Conservation (phyloP, 2,888 invertebrate species). For the Drosophila parthenogenetica region DNA sequence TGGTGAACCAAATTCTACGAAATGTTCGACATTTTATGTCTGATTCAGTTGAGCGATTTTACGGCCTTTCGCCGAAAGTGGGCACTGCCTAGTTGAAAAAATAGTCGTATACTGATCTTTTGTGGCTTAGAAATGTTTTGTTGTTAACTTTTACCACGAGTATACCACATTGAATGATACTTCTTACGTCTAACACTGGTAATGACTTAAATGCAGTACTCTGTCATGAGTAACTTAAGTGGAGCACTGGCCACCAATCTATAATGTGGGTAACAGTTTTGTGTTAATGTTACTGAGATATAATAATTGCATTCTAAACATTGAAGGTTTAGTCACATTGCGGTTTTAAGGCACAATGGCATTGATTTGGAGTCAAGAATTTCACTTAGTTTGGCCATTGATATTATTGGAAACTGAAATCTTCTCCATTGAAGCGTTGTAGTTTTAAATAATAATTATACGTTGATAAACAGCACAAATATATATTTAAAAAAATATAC, state of each 20-base stretch:
- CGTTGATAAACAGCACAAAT: neutral
- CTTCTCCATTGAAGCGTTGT: slow-evolving; percentile 37
- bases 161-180: slow-evolving; percentile 14
- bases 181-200: slow-evolving; percentile 7
- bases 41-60: slow-evolving; percentile 73
- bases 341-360: slow-evolving; percentile 4
- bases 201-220: slow-evolving; percentile 17
- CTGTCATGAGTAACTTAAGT: slow-evolving; percentile 51
- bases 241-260: slow-evolving; percentile 1
- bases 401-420: slow-evolving; percentile 7
- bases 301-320: slow-evolving; percentile 17
- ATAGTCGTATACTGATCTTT: slow-evolving; percentile 27
- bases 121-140: slow-evolving; percentile 37
- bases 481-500: neutral
- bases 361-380: slow-evolving; percentile 5
- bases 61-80: slow-evolving; percentile 72
- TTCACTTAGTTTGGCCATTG: neutral
- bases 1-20: slow-evolving; percentile 56
- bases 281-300: slow-evolving; percentile 3
- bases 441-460: slow-evolving; percentile 40
- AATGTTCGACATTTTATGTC: slow-evolving; percentile 71
- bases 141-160: slow-evolving; percentile 55
- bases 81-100: slow-evolving; percentile 45
- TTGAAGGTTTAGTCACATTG: neutral
- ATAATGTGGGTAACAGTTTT: slow-evolving; percentile 34